Percentiles rank a stretch among this genome's conserved stretches.
phyloP scores from a whole-genome alignment of 1,140 invertebrate genomes.

The Microplitis mediator region DNA sequence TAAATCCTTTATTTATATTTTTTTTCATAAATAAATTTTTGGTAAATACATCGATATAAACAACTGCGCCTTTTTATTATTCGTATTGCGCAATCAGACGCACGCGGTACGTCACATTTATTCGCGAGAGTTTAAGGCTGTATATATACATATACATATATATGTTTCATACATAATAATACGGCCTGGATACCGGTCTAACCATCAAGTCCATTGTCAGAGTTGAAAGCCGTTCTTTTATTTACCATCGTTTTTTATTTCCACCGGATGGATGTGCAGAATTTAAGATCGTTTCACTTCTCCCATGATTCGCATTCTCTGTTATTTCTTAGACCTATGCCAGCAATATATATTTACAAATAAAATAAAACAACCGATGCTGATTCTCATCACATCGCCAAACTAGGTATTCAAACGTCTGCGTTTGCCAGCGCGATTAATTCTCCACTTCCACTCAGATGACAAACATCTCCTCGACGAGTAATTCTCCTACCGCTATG shows the following conservation, averaged over 20 bases:
- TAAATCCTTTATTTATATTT: no score
- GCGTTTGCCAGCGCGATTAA: conserved; percentile 8
- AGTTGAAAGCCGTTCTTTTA: background rate
- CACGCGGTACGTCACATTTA: conserved; percentile 16
- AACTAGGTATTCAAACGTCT: background rate
- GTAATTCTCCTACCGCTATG: background rate
- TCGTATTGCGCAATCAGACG: conserved; percentile 19
- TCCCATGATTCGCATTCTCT: background rate
- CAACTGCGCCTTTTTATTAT: conserved; percentile 21
- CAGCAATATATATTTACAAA: background rate
- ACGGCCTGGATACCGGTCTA: conserved; percentile 6
- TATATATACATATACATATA: background rate
- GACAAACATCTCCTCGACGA: no score
- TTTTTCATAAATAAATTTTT: no score
- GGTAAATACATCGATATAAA: no score
- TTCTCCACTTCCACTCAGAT: background rate
- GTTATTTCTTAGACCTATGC: background rate
- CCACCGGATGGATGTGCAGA: background rate
- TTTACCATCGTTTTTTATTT: background rate
- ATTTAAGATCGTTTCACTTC: background rate
- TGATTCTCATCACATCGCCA: background rate
- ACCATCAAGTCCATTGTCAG: background rate
- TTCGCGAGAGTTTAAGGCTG: conserved; percentile 1
- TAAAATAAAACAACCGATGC: background rate
- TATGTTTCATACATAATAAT: background rate